These are phyloP conservation scores for Cavia aperea DNA, from an alignment of 2,113 vertebrate genomes.

Conservation along the genomic window DNA sequence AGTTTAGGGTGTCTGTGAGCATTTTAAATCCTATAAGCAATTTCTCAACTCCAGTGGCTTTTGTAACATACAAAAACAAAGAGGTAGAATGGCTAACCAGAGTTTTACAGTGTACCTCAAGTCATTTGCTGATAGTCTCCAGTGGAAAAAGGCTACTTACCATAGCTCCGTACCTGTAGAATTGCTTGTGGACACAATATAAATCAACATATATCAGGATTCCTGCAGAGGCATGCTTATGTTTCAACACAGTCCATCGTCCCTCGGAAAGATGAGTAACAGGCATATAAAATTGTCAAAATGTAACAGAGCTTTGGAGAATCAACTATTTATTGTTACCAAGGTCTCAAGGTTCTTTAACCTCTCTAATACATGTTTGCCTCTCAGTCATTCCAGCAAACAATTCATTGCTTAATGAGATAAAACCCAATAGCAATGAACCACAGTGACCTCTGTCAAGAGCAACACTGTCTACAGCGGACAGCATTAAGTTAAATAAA, in stretches of 20 bases:
- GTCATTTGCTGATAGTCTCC: background rate
- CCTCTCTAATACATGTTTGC: background rate
- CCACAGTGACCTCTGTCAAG: slow-evolving; percentile 18
- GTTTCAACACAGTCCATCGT: background rate
- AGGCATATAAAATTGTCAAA: background rate
- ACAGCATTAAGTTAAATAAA: slow-evolving; percentile 38
- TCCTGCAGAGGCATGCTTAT: background rate
- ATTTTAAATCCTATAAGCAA: background rate
- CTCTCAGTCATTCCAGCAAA: background rate
- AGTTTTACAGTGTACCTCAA: background rate
- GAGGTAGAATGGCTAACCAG: background rate
- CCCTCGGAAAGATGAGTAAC: background rate
- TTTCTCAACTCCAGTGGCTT: background rate
- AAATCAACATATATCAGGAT: background rate
- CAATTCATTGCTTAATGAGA: slow-evolving; percentile 14
- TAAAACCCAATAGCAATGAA: slow-evolving; percentile 22
- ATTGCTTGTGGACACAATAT: background rate
- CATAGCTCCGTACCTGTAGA: too few relatives aligned
- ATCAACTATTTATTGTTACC: background rate
- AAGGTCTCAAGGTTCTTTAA: background rate
- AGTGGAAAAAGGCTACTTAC: background rate
- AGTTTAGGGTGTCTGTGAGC: background rate
- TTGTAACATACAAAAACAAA: background rate
- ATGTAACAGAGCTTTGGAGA: background rate
- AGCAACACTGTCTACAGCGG: background rate